Base-by-base conservation (phyloP, 2,797 vertebrate genomes). In the Nasua narica region DNA sequence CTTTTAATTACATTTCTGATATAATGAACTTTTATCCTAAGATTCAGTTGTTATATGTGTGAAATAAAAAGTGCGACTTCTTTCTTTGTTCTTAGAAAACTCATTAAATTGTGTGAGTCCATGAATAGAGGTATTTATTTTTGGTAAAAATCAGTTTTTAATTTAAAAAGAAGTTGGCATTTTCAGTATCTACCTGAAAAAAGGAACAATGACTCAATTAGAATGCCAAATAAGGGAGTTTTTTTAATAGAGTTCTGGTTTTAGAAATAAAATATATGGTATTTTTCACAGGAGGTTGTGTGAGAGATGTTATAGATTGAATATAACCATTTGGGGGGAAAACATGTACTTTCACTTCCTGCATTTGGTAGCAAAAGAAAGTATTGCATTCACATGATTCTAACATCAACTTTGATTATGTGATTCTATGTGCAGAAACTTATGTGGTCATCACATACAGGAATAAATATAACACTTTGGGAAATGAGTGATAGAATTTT, bases 71-170 rank as follows among this genome's bases (percentile, higher is more conserved):
- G 23, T 77, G 10, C 82, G 19, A 69, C 16, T 67, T 27, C 48
- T 82, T 85, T 58, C 18, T 79, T 93, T 93, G 37, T 76, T 96
- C 69, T 90, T 77, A 60, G 43, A 89, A 96, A 96, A 79, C 35
- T 81, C 46, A 96, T 90, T 93, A 95, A 84, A 87, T 87, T 14
- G 25, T 89, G 3, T 77, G 62, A 88, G 82, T 90, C 7, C 7
- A 90, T 92, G 93, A 84, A 76, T 43, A 70, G 11, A 62, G 11
- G 10, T 5, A 35, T 62, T 52, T 65, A 67, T 67, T 82, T 70
- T 83, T 40, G 16, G 78, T 86, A 90, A 92, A 93, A 91, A 79
- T 76, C 0, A 48, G 18, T 50, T 86, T 95, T 67, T 52, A 96
- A 85, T 79, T 91, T 90, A 91, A 94, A 95, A 50, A 12, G 9